Evolutionary conservation across 1,140 invertebrate genomes (phyloP).

Genomic region (Caenorhabditis tropicalis): DNA sequence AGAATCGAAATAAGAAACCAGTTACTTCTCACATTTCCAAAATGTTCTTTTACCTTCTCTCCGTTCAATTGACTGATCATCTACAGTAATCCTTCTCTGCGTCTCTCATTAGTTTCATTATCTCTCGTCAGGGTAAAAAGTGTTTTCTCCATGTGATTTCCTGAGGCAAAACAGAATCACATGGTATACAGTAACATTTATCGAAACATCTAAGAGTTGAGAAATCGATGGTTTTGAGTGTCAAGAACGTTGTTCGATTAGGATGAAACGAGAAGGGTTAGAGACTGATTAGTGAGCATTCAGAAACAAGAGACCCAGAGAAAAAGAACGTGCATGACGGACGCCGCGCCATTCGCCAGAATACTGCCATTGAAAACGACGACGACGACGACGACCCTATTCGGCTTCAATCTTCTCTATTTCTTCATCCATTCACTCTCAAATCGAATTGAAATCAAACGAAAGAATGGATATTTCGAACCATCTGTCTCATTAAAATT

Average conservation of each 20-base stretch:
- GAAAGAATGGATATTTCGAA: neutral
- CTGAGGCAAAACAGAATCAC: no score
- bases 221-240: conserved; percentile 28
- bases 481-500: conserved; percentile 41
- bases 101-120: neutral
- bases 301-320: neutral
- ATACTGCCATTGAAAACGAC: neutral
- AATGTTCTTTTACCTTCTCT: no score
- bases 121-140: neutral
- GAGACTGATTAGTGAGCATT: conserved; percentile 26
- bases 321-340: neutral
- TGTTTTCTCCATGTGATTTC: neutral
- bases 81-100: neutral
- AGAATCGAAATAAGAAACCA: no score
- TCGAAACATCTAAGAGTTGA: neutral
- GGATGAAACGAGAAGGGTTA: neutral
- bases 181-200: no score
- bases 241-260: neutral
- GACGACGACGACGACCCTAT: neutral
- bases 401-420: neutral
- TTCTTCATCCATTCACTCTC: neutral
- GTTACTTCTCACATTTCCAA: neutral
- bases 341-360: conserved; percentile 6
- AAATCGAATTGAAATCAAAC: neutral
- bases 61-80: neutral